Conservation (phyloP, 2,888 invertebrate species). For the Lasioglossum pauxillum region DNA sequence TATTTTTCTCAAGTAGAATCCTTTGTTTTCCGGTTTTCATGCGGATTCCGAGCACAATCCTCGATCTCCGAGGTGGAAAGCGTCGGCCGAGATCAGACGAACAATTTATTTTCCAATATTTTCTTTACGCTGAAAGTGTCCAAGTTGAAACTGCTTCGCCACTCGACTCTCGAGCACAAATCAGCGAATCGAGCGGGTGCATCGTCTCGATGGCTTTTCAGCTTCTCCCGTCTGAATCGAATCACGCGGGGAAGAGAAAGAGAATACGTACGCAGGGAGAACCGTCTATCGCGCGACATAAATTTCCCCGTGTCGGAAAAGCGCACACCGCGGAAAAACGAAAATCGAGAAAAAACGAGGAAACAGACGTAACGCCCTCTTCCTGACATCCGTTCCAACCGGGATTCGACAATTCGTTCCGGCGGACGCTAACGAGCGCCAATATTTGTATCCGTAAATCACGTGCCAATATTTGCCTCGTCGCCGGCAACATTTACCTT, state of each 20-base stretch:
- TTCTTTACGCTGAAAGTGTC: not conserved
- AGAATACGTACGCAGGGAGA: not conserved
- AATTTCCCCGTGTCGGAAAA: not conserved
- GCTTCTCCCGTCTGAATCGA: not conserved
- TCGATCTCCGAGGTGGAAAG: not conserved
- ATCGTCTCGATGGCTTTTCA: not conserved
- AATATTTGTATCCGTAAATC: constrained; percentile 76
- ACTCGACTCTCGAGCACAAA: not conserved
- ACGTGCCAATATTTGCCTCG: constrained; percentile 71
- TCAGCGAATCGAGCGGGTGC: constrained; percentile 1
- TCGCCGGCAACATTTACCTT: constrained; percentile 64
- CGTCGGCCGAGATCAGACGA: not conserved
- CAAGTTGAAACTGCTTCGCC: constrained; percentile 1
- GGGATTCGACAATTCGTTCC: constrained; percentile 66
- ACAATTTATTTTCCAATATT: constrained; percentile 12
- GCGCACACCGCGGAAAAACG: not conserved
- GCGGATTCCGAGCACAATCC: not conserved
- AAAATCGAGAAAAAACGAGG: constrained; percentile 6
- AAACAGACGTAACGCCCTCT: not conserved
- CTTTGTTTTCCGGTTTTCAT: not conserved
- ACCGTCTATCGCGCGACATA: not conserved
- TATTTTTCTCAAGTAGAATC: too few relatives aligned
- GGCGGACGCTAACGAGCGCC: constrained; percentile 66
- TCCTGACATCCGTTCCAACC: constrained; percentile 36
- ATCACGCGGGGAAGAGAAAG: not conserved